Base-by-base conservation (phyloP, 2,113 vertebrate genomes). In the Actenoides hombroni region DNA sequence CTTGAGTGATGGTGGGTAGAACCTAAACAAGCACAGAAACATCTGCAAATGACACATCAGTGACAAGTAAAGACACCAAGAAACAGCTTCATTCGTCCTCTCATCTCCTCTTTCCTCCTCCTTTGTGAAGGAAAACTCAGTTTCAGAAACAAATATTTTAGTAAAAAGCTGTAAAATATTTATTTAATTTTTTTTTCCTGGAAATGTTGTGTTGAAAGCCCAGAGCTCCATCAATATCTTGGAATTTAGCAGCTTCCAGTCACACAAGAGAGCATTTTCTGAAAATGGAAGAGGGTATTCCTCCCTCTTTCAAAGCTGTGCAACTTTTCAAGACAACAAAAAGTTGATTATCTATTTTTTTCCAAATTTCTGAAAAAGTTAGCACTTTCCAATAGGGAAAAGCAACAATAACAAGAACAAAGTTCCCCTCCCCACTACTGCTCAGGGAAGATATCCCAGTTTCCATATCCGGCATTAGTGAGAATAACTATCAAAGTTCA, bases 371-470 rank as follows among this genome's bases (percentile, higher is more conserved):
- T 85, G 63, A 59, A 67, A 65, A 53, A 59, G 15, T 14, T 14
- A 9, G 15, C 65, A n/a, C 26, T 74, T 92, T 60, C 37, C 54
- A 70, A 15, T 3, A 16, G 4, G 11, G 31, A 82, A 90, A 88
- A 86, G 6, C 11, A 76, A 76, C 12, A 76, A 1, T 9, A 87
- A 42, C 11, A 67, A 37, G 40, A 56, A 48, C 3, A 57, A 73
- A 59, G 6, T 42, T 67, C 28, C 15, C 6, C 9, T 29, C 4
- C 4, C 4, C 2, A 2, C 6, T 11, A 25, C 16, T 44, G 31
- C 28, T 51, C 64, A 60, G 25, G 31, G 33, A 35, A 85, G 90
- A 70, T 5, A 56, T 23, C 20, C 13, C 23, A 26, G 15, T 84
- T 90, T 70, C 49, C 37, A 48, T 17, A 16, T 10, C 51, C 5